phyloP scores from a whole-genome alignment of 2,888 invertebrate genomes.

The Chrysina gloriosa region DNA sequence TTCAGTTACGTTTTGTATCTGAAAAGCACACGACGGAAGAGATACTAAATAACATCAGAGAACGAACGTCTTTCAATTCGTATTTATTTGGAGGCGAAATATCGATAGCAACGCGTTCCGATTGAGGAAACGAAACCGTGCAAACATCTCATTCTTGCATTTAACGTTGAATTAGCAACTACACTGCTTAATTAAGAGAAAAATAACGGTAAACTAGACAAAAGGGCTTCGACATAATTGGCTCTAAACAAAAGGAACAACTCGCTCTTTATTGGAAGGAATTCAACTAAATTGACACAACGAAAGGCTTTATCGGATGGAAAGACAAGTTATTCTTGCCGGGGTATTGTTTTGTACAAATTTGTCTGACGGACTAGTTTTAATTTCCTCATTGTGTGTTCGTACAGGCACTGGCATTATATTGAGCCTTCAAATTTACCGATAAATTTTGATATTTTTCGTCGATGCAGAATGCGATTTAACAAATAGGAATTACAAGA shows the following conservation, averaged over 20 bases:
- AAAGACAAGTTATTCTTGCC: conserved; percentile 13
- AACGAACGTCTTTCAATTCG: background rate
- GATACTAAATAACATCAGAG: conserved; percentile 6
- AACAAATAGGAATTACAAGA: no score
- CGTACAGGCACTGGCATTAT: no score
- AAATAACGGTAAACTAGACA: conserved; percentile 25
- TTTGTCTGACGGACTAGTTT: conserved; percentile 16
- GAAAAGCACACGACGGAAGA: background rate
- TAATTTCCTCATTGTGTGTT: background rate
- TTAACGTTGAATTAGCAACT: conserved; percentile 9
- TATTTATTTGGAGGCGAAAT: conserved; percentile 16
- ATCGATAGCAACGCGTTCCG: background rate
- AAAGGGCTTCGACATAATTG: conserved; percentile 29
- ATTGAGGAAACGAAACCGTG: background rate
- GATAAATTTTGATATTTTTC: no score
- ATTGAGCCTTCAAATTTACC: no score
- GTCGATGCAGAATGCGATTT: no score
- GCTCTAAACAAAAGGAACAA: conserved; percentile 18
- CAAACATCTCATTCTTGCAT: background rate
- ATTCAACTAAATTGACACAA: conserved; percentile 26
- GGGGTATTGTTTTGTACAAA: conserved; percentile 10
- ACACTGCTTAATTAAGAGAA: conserved; percentile 29
- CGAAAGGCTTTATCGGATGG: conserved; percentile 5
- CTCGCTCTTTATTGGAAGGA: conserved; percentile 4
- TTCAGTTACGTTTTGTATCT: background rate